Base-by-base conservation (phyloP, 2,888 invertebrate genomes). In the Crocallis elinguaria region DNA sequence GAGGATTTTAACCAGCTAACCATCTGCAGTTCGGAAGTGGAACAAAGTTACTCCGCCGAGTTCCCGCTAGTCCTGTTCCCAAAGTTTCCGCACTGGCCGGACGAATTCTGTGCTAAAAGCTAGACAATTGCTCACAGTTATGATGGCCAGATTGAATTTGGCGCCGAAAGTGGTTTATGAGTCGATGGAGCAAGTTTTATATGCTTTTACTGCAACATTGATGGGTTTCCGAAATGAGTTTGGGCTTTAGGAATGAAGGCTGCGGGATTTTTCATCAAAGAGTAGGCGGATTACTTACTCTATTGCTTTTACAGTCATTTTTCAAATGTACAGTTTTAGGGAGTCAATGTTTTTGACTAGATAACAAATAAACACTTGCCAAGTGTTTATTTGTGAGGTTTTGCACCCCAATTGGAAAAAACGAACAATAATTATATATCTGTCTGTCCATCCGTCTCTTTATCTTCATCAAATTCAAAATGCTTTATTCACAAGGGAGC, bases 81-180 rank as follows among this genome's bases (percentile, higher is more conserved):
- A 54, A 66, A 66, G 58, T 66, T 71, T 60, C 37, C 50, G 43
- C 57, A 36, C 49, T 52, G 42, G 29, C 13, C 49, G 30, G 25
- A 37, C 42, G 48, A 62, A 62, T 55, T 62, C 46, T 7, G 37
- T 30, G 60, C 72, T 71, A 72, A 72, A 72, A 70, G 72, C 72
- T 62, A 66, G 66, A 69, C 62, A 69, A 77, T 76, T 68, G 62
- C 69, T 67, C 45, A 57, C 65, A 70, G 71, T 70, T 77, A 73
- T 78, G 72, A 70, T 63, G 73, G 65, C 59, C 63, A 69, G 66
- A 80, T 79, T 73, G 68, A 79, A 73, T 80, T 81, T 78, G 61
- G 57, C 50, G 52, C 57, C 55, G 57, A 62, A 63, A 69, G 57
- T 60, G 62, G 63, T 57, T 54, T 57, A 57, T 53, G 50, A 53